Evolutionary conservation across 2,888 invertebrate species (phyloP).

Genomic region (Heliothis peltigera): DNA sequence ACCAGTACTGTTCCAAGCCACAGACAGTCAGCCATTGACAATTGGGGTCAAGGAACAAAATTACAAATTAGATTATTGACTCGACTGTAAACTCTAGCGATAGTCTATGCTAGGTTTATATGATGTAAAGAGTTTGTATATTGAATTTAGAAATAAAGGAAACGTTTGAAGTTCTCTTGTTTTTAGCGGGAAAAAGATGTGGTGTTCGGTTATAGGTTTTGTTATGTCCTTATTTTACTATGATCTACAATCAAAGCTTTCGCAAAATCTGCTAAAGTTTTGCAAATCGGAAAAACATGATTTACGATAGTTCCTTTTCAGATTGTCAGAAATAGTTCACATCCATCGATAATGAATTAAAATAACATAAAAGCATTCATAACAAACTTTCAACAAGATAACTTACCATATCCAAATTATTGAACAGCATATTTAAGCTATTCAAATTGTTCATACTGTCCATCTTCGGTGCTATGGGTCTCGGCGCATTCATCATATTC

Average conservation of each 20-base stretch:
- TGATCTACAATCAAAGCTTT: too few relatives aligned
- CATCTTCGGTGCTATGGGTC: constrained; percentile 84
- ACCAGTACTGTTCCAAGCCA: constrained; percentile 35
- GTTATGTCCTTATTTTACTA: too few relatives aligned
- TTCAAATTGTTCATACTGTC: constrained; percentile 75
- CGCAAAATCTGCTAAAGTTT: too few relatives aligned
- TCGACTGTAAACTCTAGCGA: constrained; percentile 50
- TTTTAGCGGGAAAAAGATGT: too few relatives aligned
- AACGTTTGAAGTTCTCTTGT: background rate
- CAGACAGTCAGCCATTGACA: constrained; percentile 64
- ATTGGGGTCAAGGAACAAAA: constrained; percentile 78
- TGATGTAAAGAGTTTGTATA: background rate
- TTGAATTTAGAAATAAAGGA: background rate
- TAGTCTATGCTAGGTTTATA: constrained; percentile 38
- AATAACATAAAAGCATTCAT: background rate
- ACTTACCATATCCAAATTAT: constrained; percentile 88
- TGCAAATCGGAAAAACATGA: too few relatives aligned
- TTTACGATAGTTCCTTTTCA: too few relatives aligned
- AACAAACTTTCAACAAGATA: background rate
- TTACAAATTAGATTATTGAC: constrained; percentile 78
- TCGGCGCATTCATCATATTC: constrained; percentile 83
- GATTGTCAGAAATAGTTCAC: too few relatives aligned
- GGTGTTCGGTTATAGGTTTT: too few relatives aligned
- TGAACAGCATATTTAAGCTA: constrained; percentile 84
- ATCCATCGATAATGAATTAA: too few relatives aligned